These are phyloP conservation scores for Omphaloscelis lunosa DNA, from an alignment of 2,888 invertebrate species.

Conservation along the genomic window DNA sequence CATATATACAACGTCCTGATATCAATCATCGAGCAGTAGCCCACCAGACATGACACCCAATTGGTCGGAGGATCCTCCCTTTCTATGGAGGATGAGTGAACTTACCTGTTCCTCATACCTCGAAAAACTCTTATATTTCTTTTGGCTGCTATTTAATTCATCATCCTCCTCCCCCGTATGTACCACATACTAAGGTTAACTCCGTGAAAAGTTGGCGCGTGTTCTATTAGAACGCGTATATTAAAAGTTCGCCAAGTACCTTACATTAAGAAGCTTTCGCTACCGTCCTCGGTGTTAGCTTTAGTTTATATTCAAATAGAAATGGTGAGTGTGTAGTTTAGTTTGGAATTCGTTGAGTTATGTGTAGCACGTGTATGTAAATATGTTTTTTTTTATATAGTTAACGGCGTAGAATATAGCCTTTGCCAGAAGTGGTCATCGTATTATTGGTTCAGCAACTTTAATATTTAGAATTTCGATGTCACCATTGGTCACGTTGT, in stretches of 20 bases:
- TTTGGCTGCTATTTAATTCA: too few relatives aligned
- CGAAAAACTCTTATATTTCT: too few relatives aligned
- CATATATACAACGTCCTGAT: neutral
- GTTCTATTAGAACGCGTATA: constrained; percentile 82
- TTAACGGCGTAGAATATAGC: too few relatives aligned
- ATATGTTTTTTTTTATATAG: neutral
- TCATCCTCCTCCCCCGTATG: constrained; percentile 43
- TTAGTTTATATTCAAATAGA: constrained; percentile 50
- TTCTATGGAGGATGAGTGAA: neutral
- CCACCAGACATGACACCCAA: neutral
- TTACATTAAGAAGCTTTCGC: constrained; percentile 78
- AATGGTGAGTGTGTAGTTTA: constrained; percentile 31
- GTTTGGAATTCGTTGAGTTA: constrained; percentile 17
- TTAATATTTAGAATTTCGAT: too few relatives aligned
- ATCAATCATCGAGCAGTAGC: neutral
- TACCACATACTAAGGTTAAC: constrained; percentile 47
- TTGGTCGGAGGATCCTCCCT: neutral
- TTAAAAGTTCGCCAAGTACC: constrained; percentile 83
- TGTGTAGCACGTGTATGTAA: neutral
- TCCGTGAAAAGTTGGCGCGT: constrained; percentile 68
- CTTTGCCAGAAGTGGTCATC: too few relatives aligned
- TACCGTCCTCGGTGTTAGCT: constrained; percentile 47
- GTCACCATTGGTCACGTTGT: too few relatives aligned
- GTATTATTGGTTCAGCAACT: too few relatives aligned
- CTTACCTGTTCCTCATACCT: neutral